Conservation (phyloP, 2,113 vertebrate genomes). For the Chamaetylas fuelleborni region DNA sequence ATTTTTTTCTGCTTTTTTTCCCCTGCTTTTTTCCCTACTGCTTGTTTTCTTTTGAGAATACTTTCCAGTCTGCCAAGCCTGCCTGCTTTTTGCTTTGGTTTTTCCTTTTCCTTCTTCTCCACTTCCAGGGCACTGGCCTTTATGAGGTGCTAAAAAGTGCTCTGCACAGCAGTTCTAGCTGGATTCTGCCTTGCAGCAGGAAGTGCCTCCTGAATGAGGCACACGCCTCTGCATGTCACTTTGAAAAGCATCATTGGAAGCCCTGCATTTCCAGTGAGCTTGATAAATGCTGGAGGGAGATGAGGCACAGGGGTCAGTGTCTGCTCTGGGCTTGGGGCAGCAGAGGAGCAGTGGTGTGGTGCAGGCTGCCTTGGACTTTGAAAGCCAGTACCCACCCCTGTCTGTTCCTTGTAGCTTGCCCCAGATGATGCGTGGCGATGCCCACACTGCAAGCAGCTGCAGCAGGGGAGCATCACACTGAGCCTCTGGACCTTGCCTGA, state of each 20-base stretch:
- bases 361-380: neutral
- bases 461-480: slow-evolving; percentile 95
- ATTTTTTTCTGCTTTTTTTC: neutral
- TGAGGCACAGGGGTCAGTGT: neutral
- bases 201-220: neutral
- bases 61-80: neutral
- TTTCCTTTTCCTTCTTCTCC: neutral
- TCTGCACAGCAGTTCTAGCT: neutral
- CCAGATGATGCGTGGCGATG: slow-evolving; percentile 97
- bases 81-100: neutral
- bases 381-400: neutral
- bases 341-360: neutral
- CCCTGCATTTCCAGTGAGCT: neutral
- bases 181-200: neutral
- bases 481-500: slow-evolving; percentile 97
- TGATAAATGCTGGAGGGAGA: neutral
- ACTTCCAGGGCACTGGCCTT: neutral
- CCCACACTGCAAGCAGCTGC: slow-evolving; percentile 97
- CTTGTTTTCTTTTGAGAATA: neutral
- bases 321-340: neutral
- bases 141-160: neutral
- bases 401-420: slow-evolving; percentile 81
- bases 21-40: neutral
- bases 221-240: neutral
- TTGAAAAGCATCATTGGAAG: neutral